Evolutionary conservation across 1,140 invertebrate species (phyloP), one percentile per base, ranked within the genome.

Genomic region (Drosophila sucinea): DNA sequence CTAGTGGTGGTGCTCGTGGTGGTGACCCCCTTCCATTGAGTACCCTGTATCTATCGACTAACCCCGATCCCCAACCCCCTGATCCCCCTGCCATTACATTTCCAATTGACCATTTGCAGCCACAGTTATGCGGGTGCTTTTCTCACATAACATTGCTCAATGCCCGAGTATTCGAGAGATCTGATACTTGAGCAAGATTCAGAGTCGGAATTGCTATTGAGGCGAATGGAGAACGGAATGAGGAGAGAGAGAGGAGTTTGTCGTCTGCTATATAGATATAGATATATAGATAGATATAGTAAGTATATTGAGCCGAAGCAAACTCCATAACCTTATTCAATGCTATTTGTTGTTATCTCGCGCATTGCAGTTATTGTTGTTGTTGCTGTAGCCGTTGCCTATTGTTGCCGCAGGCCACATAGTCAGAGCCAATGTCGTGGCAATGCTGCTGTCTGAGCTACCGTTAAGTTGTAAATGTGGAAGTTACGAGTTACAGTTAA

Each of bases 291-390:
- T 44, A 33, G 1, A 33, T 33, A 33, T 33, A 35, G 33, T 35
- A 11, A 11, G 3, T 3, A 23, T 27, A 51, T 51, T 51, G 25
- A 27, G 23, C 3, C 67, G 60, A 60, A 67, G 72, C 72, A 74
- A 87, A 81, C 76, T 68, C 47, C 82, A 82, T 86, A 86, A 86
- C 82, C 82, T 86, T 86, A 87, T 73, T 72, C 80, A 80, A 79
- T 87, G 79, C 60, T 77, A 58, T 77, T 89, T 73, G 72, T 70
- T 70, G 78, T 73, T 86, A 84, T 86, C 17, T 17, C 81, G 65
- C 67, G 62, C 47, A 8, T 60, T 64, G 55, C 47, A 63, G 51
- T 56, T 67, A 51, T 32, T 76, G 41, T 54, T 57, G 68, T 56
- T 57, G 60, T 6, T 29, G 40, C 30, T 30, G 30, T 30, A 47